Evolutionary conservation across 2,888 invertebrate species (phyloP).

Genomic region (Tinea trinotella): DNA sequence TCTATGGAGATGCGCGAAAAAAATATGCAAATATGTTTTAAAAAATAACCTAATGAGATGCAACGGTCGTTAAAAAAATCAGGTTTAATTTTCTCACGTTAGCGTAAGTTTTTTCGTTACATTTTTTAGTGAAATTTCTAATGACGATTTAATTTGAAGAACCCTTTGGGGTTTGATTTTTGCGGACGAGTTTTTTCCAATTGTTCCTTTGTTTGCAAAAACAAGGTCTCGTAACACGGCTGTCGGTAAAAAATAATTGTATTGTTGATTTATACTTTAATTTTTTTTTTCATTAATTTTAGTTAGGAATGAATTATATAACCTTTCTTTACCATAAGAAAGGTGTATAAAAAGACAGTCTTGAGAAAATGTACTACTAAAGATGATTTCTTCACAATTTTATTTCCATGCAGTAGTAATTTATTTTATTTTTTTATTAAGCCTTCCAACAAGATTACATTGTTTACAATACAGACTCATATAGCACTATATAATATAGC

Average conservation of each 20-base stretch:
- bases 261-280: slow-evolving; percentile 57
- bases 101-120: slow-evolving; percentile 31
- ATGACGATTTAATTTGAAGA: slow-evolving; percentile 71
- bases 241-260: slow-evolving; percentile 68
- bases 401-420: too few species aligned
- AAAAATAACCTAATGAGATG: slow-evolving; percentile 50
- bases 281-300: slow-evolving; percentile 23
- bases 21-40: slow-evolving; percentile 24
- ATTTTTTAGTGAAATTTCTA: slow-evolving; percentile 56
- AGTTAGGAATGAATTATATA: slow-evolving; percentile 1
- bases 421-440: too few species aligned
- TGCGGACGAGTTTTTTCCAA: slow-evolving; percentile 38
- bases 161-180: slow-evolving; percentile 69
- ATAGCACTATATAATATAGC: too few species aligned
- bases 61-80: slow-evolving; percentile 55
- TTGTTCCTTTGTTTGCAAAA: slow-evolving; percentile 55
- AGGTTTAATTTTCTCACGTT: slow-evolving; percentile 69
- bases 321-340: too few species aligned
- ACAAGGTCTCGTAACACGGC: slow-evolving; percentile 66
- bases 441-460: too few species aligned
- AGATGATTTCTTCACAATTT: too few species aligned
- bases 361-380: too few species aligned
- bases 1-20: slow-evolving; percentile 31
- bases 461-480: too few species aligned
- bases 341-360: too few species aligned